phyloP scores from a whole-genome alignment of 2,888 invertebrate genomes.

The Plebejus argus region DNA sequence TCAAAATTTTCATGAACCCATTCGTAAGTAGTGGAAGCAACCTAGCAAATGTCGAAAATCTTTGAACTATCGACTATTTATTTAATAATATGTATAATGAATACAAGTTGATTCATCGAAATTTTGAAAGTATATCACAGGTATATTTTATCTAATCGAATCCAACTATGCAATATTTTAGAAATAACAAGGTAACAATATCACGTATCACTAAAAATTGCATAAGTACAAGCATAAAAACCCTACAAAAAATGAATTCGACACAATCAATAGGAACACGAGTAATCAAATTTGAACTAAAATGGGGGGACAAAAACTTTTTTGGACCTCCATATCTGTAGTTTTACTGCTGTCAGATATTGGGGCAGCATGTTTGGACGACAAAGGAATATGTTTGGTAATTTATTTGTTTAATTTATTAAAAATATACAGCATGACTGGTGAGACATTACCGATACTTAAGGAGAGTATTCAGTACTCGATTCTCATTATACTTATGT shows the following conservation, averaged over 20 bases:
- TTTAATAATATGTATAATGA: neutral
- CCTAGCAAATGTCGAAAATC: neutral
- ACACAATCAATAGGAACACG: constrained; percentile 42
- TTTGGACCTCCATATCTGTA: constrained; percentile 67
- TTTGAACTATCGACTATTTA: constrained; percentile 2
- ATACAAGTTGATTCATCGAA: constrained; percentile 11
- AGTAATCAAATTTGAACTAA: constrained; percentile 42
- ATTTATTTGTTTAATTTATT: constrained; percentile 34
- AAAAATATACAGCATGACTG: no score
- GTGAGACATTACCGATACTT: no score
- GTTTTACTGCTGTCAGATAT: constrained; percentile 54
- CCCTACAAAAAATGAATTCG: constrained; percentile 35
- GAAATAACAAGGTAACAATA: constrained; percentile 38
- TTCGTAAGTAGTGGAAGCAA: neutral
- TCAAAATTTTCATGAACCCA: neutral
- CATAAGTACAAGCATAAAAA: constrained; percentile 43
- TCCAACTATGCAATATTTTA: constrained; percentile 34
- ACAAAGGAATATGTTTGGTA: constrained; percentile 69
- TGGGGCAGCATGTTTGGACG: constrained; percentile 56
- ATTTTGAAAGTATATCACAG: constrained; percentile 9
- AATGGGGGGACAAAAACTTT: constrained; percentile 62
- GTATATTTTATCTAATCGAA: constrained; percentile 22
- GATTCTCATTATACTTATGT: no score
- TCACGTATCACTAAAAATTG: constrained; percentile 41
- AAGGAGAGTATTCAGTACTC: no score